Base-by-base conservation (phyloP, 2,113 vertebrate genomes). In the Mobula birostris region DNA sequence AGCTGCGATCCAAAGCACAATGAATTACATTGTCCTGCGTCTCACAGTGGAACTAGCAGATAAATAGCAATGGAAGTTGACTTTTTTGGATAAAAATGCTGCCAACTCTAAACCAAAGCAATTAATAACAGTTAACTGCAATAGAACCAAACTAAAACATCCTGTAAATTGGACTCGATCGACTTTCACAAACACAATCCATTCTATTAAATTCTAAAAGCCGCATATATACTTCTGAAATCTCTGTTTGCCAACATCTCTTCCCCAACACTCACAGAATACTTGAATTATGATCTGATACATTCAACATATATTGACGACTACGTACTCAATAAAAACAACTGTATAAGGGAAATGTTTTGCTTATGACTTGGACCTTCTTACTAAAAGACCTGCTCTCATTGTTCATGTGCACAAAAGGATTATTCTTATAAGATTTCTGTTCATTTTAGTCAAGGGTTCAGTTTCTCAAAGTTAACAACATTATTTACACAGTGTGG, bases 401-500 rank as follows among this genome's bases (percentile, higher is more conserved):
- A 74, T 93, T 93, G 68, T 36, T 93, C 90, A 21, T 74, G 68
- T 15, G 48, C 11, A 93, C 40, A 93, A 76, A 56, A 74, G 8
- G 11, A 76, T 56, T 93, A 74, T 56, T 93, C 74, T 76, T 76
- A 93, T 48, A 76, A 24, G 70, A 93, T 72, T 93, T 56, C 70
- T 93, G 91, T 93, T 93, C 48, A 70, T 27, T 56, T 21, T 48
- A 93, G 70, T 56, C 70, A 74, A 93, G 70, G 91, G 40, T 93
- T 93, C 68, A 94, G 58, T 79, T 94, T 83, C 83, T 70, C 80
- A 61, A 48, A 94, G 91, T 56, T 74, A 94, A 74, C 80, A 94
- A 94, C 61, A 95, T 88, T 95, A 94, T 90, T 32, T 95, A 83
- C 91, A 82, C 94, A 95, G 88, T 48, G 94, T 94, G 95, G 94